Conservation (phyloP, 2,797 vertebrate species). For the Synaphobranchus kaupii region DNA sequence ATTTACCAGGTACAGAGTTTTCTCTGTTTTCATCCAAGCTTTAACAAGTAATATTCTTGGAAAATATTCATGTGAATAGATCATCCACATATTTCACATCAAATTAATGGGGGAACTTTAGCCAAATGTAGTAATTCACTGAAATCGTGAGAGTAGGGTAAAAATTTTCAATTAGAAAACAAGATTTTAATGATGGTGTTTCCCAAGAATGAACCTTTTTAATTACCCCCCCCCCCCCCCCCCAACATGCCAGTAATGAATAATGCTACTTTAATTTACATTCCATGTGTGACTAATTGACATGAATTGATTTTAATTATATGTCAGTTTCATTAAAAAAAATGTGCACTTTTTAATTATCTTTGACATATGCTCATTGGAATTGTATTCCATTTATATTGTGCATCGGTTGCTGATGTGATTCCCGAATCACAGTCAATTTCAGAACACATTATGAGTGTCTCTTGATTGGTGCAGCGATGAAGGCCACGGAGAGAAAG, state of each 20-base stretch:
- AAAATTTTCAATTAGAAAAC: conserved; percentile 30
- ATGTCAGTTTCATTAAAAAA: conserved; percentile 12
- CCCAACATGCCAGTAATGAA: conserved; percentile 14
- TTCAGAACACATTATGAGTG: conserved; percentile 11
- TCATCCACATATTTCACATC: conserved; percentile 13
- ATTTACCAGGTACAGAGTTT: not conserved
- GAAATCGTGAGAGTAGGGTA: conserved; percentile 25
- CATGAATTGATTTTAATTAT: conserved; percentile 28
- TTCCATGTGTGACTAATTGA: conserved; percentile 30
- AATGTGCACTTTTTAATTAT: conserved; percentile 43
- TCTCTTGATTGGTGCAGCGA: not conserved
- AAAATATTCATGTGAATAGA: not conserved
- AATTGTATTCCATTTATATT: conserved; percentile 24
- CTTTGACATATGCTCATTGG: conserved; percentile 29
- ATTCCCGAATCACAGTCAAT: conserved; percentile 11
- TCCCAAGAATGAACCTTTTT: conserved; percentile 29
- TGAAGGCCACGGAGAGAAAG: not conserved
- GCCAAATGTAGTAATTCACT: conserved; percentile 17
- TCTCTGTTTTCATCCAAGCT: not conserved
- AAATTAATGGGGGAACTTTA: conserved; percentile 23
- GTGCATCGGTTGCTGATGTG: not conserved
- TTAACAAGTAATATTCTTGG: not conserved
- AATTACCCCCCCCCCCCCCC: conserved; percentile 11
- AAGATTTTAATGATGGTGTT: conserved; percentile 24
- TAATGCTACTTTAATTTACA: conserved; percentile 30